Evolutionary conservation across 2,797 vertebrate species (phyloP).

Genomic region (Eleutherodactylus coqui): DNA sequence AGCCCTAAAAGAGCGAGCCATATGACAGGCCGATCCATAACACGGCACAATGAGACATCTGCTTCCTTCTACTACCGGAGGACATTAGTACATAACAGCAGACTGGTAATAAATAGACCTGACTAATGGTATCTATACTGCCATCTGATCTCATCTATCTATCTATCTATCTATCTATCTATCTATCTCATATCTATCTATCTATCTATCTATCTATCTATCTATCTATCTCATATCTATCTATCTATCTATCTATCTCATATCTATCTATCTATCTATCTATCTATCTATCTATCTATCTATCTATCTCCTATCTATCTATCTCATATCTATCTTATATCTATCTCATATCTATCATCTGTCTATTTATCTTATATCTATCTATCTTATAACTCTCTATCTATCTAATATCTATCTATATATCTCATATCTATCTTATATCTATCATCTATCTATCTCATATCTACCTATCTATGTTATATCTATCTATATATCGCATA

Average conservation of each 20-base stretch:
- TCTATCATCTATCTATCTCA: too few species aligned
- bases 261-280: neutral
- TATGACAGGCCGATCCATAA: constrained; percentile 47
- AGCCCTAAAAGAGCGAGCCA: constrained; percentile 28
- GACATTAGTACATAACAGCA: constrained; percentile 25
- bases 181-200: neutral
- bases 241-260: too few species aligned
- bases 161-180: too few species aligned
- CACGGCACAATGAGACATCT: constrained; percentile 34
- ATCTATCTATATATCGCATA: neutral
- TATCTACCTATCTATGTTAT: neutral
- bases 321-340: neutral
- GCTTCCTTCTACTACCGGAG: constrained; percentile 32
- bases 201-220: neutral
- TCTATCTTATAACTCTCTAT: neutral
- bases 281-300: neutral
- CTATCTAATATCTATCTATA: neutral
- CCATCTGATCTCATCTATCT: neutral
- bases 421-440: neutral
- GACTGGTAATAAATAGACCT: neutral
- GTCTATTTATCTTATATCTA: too few species aligned
- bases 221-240: too few species aligned
- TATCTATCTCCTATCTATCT: too few species aligned
- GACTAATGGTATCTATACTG: neutral
- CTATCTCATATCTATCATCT: too few species aligned